Conservation (phyloP, 2,888 invertebrate genomes). For the Spodoptera exigua region DNA sequence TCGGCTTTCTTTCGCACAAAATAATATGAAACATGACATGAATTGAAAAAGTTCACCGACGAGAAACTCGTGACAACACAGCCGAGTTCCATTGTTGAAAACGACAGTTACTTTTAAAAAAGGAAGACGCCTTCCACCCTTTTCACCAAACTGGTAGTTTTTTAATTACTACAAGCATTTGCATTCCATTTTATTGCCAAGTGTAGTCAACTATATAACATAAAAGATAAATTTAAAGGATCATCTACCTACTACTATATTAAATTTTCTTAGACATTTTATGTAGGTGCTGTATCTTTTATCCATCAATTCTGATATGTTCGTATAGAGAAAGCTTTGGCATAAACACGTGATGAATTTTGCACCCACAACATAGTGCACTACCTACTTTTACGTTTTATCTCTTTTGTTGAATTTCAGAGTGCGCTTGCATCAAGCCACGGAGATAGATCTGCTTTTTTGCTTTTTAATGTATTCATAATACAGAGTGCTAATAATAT, state of each 20-base stretch:
- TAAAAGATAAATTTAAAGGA: background rate
- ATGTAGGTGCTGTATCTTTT: slow-evolving; percentile 19
- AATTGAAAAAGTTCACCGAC: slow-evolving; percentile 79
- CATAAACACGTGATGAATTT: slow-evolving; percentile 40
- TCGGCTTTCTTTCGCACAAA: slow-evolving; percentile 74
- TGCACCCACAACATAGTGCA: slow-evolving; percentile 27
- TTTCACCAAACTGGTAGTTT: slow-evolving; percentile 43
- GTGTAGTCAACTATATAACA: slow-evolving; percentile 1
- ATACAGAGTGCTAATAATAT: slow-evolving; percentile 26
- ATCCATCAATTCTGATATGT: slow-evolving; percentile 29
- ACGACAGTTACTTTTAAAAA: slow-evolving; percentile 59
- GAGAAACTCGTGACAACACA: slow-evolving; percentile 67
- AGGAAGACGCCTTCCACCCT: slow-evolving; percentile 33
- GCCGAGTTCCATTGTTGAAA: slow-evolving; percentile 67
- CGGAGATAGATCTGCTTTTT: slow-evolving; percentile 29
- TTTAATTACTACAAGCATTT: slow-evolving; percentile 29
- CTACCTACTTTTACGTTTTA: slow-evolving; percentile 36
- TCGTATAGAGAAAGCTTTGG: slow-evolving; percentile 15
- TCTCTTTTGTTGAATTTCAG: slow-evolving; percentile 36
- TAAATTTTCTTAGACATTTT: slow-evolving; percentile 11
- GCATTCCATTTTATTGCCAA: slow-evolving; percentile 12
- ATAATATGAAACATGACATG: slow-evolving; percentile 79
- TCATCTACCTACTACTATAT: background rate
- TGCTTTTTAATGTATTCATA: slow-evolving; percentile 28
- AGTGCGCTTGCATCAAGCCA: slow-evolving; percentile 28